These are phyloP conservation scores for Invenusta paracnida DNA, from an alignment of 2,888 invertebrate genomes.

Conservation along the genomic window DNA sequence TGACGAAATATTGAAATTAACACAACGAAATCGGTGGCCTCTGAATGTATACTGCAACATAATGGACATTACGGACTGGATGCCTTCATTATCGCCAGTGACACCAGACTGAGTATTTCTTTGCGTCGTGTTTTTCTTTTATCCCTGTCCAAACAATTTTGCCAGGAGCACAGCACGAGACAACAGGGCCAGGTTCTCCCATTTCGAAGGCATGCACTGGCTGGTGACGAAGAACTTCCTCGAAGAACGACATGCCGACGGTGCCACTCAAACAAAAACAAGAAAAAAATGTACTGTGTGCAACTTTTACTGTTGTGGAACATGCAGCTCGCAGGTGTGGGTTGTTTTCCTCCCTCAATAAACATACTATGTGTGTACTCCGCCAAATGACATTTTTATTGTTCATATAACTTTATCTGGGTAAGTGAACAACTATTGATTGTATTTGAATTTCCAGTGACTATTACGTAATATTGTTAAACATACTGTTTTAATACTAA, in stretches of 20 bases:
- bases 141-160: slow-evolving; percentile 19
- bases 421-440: neutral
- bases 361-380: neutral
- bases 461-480: neutral
- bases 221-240: slow-evolving; percentile 28
- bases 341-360: neutral
- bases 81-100: slow-evolving; percentile 25
- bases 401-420: neutral
- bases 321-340: slow-evolving; percentile 21
- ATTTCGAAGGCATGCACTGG: slow-evolving; percentile 15
- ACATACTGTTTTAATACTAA: neutral
- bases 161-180: slow-evolving; percentile 22
- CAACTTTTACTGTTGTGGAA: slow-evolving; percentile 31
- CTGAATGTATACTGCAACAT: slow-evolving; percentile 25
- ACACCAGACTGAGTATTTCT: slow-evolving; percentile 10
- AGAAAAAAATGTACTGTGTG: slow-evolving; percentile 28
- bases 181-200: slow-evolving; percentile 12
- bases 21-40: slow-evolving; percentile 26
- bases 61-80: slow-evolving; percentile 31
- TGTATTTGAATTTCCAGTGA: neutral
- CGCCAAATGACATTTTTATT: neutral
- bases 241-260: slow-evolving; percentile 11
- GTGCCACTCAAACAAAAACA: slow-evolving; percentile 31
- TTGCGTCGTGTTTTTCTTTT: neutral
- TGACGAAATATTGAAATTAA: slow-evolving; percentile 24